Percentiles rank a stretch among this genome's conserved stretches.
Evolutionary conservation across 2,113 vertebrate species (phyloP).

Genomic region (Neogale vison): DNA sequence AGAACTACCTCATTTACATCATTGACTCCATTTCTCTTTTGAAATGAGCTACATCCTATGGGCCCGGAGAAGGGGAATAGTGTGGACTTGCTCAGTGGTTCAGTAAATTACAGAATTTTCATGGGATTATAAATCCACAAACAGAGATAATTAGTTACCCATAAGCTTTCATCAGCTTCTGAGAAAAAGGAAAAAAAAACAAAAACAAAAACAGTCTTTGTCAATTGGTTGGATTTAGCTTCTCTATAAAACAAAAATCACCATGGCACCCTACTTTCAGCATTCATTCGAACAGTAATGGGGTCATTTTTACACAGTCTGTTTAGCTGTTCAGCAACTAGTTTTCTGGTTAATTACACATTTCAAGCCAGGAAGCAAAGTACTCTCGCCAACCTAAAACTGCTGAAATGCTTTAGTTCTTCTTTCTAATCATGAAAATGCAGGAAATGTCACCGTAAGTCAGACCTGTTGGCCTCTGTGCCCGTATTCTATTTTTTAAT

Average conservation of each 20-base stretch:
- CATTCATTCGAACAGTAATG: neutral
- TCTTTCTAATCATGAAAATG: neutral
- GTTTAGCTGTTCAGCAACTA: neutral
- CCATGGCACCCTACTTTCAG: neutral
- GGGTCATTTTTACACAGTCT: neutral
- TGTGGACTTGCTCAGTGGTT: neutral
- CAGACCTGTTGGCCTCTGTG: neutral
- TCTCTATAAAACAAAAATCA: conserved; percentile 32
- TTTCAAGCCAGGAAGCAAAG: conserved; percentile 25
- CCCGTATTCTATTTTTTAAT: neutral
- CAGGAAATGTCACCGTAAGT: neutral
- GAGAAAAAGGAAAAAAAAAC: neutral
- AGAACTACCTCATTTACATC: conserved; percentile 25
- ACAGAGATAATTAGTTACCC: conserved; percentile 34
- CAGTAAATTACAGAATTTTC: conserved; percentile 52
- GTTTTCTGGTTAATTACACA: conserved; percentile 53
- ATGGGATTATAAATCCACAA: conserved; percentile 21
- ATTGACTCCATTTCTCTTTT: neutral
- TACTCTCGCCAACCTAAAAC: neutral
- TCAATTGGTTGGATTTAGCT: neutral
- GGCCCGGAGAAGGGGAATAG: neutral
- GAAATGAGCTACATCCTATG: neutral
- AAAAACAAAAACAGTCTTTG: neutral
- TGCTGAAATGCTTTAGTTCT: neutral
- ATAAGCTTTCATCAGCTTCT: neutral